Evolutionary conservation across 2,797 vertebrate genomes (phyloP), one percentile per base, ranked within the genome.

Genomic region (Taenioides sp.): DNA sequence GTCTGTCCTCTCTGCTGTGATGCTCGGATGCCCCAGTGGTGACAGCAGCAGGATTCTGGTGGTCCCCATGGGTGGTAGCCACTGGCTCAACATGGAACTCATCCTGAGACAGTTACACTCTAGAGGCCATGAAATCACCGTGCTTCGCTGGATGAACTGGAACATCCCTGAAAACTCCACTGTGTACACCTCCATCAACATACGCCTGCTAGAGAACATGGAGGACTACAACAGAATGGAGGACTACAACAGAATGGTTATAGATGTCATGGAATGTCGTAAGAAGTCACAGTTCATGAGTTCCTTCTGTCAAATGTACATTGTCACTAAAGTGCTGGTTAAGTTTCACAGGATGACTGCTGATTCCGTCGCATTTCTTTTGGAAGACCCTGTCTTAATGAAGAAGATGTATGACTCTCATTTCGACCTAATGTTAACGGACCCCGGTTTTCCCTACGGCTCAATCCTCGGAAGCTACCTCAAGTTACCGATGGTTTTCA

Each of bases 81-180:
- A 93, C 72, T 93, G 92, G 92, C 69, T 93, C 69, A 92, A 92
- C 82, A 93, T 93, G 90, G 82, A 74, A 58, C 37, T 89, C 2
- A 87, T 92, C 60, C 83, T 93, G 2, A 43, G 23, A 28, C 78
- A 89, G 73, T 81, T 92, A 55, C 88, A 92, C 68, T 68, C 85
- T 1, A 81, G 86, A 43, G 92, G 91, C 20, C 92, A 93, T 28
- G n/a, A 69, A 14, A 65, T 93, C 28, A 91, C 90, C 0, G 87
- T 93, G 17, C 2, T 94, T 22, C 71, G 75, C 0, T 90, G 86
- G 0, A 82, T 78, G 34, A 92, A 90, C 80, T 90, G 87, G 89
- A 89, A 88, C 78, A 84, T 92, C 65, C 74, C 83, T 0, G 78
- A 76, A 9, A 77, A 74, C 28, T 83, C 89, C 2, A 65, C 85